Base-by-base conservation (phyloP, 1,140 invertebrate species). In the Archivesica marissinica region DNA sequence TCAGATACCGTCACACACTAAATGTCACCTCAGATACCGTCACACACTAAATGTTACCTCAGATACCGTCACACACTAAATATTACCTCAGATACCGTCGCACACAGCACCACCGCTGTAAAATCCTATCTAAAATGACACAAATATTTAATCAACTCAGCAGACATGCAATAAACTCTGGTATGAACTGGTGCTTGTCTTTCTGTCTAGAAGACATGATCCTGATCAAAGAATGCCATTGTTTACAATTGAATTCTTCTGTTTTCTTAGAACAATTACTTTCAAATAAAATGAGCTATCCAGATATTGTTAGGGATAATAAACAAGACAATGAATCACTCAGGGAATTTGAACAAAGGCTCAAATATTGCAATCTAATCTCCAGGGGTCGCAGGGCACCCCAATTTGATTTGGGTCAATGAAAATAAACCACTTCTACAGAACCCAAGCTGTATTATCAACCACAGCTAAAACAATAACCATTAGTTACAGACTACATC, bases 361-460 rank as follows among this genome's bases (percentile, higher is more conserved):
- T 35, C 15, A 33, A 44, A 64, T 59, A 70, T 83, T 44, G 39
- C 44, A 83, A 83, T 64, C 68, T 83, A 74, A 83, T 83, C 80
- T 54, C 35, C 17, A 33, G 35, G 70, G 68, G 44, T 41, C n/a
- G 33, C 72, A 75, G 80, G 80, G 52, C 44, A 66, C 28, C 39
- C 68, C 50, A 74, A 83, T 83, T 83, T 83, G 80, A 83, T 83
- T 83, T 83, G 80, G 80, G 80, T 83, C 80, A 83, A 38, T 83
- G 66, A 56, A 75, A 83, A 83, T 83, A 83, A 83, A 83, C 47
- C 44, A 75, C 75, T 83, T 83, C 61, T 70, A 61, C 68, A 83
- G 68, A 47, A 64, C 68, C 28, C 35, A 17, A 13, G 17, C 6
- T 47, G 41, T 23, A 72, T 75, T 83, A 83, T 83, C 80, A 75